phyloP scores from a whole-genome alignment of 1,140 invertebrate species.

The Trigoniulus corallinus region DNA sequence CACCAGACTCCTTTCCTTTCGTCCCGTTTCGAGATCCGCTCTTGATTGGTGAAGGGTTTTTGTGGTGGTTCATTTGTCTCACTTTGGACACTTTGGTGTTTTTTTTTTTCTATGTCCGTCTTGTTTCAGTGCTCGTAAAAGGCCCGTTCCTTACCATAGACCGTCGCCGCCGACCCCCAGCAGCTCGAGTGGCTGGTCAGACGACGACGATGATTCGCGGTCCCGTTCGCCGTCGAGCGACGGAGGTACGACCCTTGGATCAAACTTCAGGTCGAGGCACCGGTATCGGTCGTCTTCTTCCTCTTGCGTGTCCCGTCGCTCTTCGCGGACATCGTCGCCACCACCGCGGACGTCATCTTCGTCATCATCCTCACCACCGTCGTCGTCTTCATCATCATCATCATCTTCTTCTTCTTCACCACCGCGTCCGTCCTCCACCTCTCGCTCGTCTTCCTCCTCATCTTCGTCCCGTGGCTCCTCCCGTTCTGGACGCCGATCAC shows the following conservation, averaged over 20 bases:
- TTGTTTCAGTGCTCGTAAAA: constrained; percentile 61
- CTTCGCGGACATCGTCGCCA: background rate
- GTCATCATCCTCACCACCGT: background rate
- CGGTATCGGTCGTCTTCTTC: background rate
- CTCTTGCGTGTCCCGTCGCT: background rate
- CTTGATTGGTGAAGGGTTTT: no score
- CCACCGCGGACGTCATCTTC: background rate
- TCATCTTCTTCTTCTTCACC: background rate
- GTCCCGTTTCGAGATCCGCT: no score
- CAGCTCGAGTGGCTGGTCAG: constrained; percentile 5
- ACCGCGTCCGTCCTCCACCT: no score
- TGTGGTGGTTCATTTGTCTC: no score
- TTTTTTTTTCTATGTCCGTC: no score
- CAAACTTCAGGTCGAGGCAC: background rate
- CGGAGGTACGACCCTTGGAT: background rate
- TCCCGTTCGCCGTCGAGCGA: background rate
- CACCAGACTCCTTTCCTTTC: no score
- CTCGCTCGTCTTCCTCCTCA: no score
- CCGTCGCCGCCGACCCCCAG: constrained; percentile 50
- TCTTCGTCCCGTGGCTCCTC: no score
- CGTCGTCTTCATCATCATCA: background rate
- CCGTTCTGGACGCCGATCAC: no score
- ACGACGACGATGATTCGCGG: background rate
- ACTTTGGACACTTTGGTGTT: no score
- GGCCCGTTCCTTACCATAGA: constrained; percentile 73